These are phyloP conservation scores for Campopleginae sp. DNA, from an alignment of 2,888 invertebrate species.

Conservation along the genomic window DNA sequence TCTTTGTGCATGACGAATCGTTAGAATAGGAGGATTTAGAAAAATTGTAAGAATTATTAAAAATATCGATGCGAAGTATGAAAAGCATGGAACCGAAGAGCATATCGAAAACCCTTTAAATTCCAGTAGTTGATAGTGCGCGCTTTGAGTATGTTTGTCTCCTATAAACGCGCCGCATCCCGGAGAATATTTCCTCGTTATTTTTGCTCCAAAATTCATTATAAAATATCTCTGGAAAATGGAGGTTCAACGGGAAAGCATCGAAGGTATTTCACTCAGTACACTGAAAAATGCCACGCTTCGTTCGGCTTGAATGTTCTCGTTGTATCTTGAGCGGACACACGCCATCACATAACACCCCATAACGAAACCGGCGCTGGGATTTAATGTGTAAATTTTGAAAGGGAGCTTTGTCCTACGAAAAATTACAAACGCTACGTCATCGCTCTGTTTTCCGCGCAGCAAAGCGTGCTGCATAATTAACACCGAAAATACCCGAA, in stretches of 20 bases:
- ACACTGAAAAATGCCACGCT: slow-evolving; percentile 1
- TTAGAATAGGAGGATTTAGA: no score
- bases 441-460: not conserved
- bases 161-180: not conserved
- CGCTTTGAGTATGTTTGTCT: not conserved
- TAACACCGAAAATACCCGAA: not conserved
- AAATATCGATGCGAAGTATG: no score
- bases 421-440: not conserved
- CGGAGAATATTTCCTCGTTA: not conserved
- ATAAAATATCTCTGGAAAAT: not conserved
- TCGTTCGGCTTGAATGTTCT: slow-evolving; percentile 2
- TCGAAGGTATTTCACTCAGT: not conserved
- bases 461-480: not conserved
- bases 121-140: not conserved
- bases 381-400: slow-evolving; percentile 31
- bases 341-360: not conserved
- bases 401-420: slow-evolving; percentile 12
- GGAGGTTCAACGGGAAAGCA: not conserved
- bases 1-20: no score
- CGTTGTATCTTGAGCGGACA: slow-evolving; percentile 4
- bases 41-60: no score
- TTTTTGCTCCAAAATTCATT: slow-evolving; percentile 11
- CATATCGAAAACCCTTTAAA: slow-evolving; percentile 12
- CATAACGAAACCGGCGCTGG: not conserved
- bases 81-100: not conserved